These are phyloP conservation scores for Neoseiulus cucumeris DNA, from an alignment of 1,140 invertebrate species.

Conservation along the genomic window DNA sequence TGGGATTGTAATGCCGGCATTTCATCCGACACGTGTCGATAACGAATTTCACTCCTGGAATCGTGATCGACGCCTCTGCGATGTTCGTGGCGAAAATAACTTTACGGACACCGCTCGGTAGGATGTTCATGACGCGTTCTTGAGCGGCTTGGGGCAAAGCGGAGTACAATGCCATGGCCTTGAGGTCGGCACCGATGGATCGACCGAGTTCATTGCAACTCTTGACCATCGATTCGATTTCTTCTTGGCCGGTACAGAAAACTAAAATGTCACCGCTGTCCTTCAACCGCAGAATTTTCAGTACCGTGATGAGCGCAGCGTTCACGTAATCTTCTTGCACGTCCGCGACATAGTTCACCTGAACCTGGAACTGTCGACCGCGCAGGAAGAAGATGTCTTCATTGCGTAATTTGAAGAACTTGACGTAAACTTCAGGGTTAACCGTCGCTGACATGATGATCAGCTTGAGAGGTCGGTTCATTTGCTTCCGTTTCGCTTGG, in stretches of 20 bases:
- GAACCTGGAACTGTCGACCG: conserved; percentile 63
- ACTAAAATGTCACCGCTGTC: conserved; percentile 74
- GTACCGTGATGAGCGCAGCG: conserved; percentile 55
- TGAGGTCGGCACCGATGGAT: conserved; percentile 34
- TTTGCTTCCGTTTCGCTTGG: conserved; percentile 44
- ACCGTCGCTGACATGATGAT: conserved; percentile 87
- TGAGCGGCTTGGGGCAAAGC: conserved; percentile 39
- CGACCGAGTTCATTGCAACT: conserved; percentile 52
- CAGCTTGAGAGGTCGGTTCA: conserved; percentile 32
- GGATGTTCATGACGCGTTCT: neutral
- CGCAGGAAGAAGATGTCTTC: conserved; percentile 67
- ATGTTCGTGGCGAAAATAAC: conserved; percentile 93
- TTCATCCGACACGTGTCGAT: conserved; percentile 91
- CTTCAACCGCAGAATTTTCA: conserved; percentile 66
- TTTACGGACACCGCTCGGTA: conserved; percentile 43
- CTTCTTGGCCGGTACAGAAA: conserved; percentile 96
- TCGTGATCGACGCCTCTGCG: conserved; percentile 90
- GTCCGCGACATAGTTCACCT: conserved; percentile 42
- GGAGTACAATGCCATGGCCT: conserved; percentile 61
- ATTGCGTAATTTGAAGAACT: conserved; percentile 53
- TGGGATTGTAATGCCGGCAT: conserved; percentile 45
- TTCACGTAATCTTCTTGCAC: conserved; percentile 61
- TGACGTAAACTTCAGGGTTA: conserved; percentile 75
- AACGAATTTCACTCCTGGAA: conserved; percentile 75
- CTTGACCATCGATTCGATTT: conserved; percentile 70